Base-by-base conservation (phyloP, 1,140 invertebrate species). In the Lepeophtheirus salmonis region DNA sequence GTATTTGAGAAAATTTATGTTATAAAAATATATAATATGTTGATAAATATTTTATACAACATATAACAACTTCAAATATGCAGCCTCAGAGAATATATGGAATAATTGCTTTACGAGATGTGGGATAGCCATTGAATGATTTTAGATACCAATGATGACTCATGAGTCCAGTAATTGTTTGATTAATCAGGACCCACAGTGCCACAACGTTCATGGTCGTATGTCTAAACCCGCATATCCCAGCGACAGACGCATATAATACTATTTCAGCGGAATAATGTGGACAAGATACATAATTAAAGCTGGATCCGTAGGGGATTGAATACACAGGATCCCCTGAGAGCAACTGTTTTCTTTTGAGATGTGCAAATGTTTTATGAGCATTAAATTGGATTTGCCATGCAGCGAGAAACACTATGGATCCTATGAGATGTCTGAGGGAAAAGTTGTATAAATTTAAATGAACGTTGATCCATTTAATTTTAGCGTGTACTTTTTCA, bases 201-300 rank as follows among this genome's bases (percentile, higher is more conserved):
- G 23, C 60, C 16, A 62, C 60, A 24, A 63, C 14, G 13, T 22
- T 13, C 56, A 22, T 48, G 2, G 61, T 63, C 26, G 25, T n/a
- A 24, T 62, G 61, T 2, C 23, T 14, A n/a, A 53, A 22, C 16
- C 61, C 61, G 22, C 63, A 52, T 10, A 62, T 62, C 12, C 23
- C 23, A 60, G 16, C 18, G 16, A 62, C 22, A 18, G 18, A 30
- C 16, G 18, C 18, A 25, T 62, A 63, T 41, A 62, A 57, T 26
- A 62, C 2, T n/a, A 63, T 53, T 18, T 62, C 60, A 21, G 51
- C 50, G 20, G 23, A 12, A 26, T 56, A 62, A 52, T 63, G 60
- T 1, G 63, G 60, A 23, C 63, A 63, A 13, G 60, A 63, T 22
- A 62, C 50, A 20, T 22, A 57, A 17, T 55, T 50, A 26, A 62